These are phyloP conservation scores for Sciurus niger DNA, from an alignment of 2,113 vertebrate genomes.

Conservation along the genomic window DNA sequence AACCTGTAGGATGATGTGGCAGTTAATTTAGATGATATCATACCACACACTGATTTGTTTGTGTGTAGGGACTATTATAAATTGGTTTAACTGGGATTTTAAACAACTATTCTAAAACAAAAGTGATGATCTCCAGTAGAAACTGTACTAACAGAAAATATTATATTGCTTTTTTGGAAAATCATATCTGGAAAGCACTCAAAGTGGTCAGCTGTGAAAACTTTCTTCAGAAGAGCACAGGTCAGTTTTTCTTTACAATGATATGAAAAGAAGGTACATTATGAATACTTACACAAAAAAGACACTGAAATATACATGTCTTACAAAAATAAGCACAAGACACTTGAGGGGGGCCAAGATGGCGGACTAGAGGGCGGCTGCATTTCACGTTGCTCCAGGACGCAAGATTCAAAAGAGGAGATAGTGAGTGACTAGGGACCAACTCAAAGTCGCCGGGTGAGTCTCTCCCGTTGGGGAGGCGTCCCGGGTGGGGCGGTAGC, in stretches of 20 bases:
- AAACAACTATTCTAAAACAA: slow-evolving; percentile 20
- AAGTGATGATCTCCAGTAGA: neutral
- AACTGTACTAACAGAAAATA: slow-evolving; percentile 6
- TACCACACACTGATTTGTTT: neutral
- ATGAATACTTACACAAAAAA: neutral
- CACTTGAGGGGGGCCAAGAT: too few relatives aligned
- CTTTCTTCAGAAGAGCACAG: slow-evolving; percentile 41
- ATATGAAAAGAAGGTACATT: neutral
- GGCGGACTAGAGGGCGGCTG: too few relatives aligned
- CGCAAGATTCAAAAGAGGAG: too few relatives aligned
- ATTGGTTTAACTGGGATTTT: neutral
- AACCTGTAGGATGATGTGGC: neutral
- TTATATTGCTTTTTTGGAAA: slow-evolving; percentile 7
- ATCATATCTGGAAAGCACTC: neutral
- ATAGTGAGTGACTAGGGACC: too few relatives aligned
- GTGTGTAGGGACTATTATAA: neutral
- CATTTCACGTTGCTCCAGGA: too few relatives aligned
- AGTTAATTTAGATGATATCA: neutral
- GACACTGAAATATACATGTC: neutral
- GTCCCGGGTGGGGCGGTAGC: too few relatives aligned
- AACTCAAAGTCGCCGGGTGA: too few relatives aligned
- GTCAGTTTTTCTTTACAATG: slow-evolving; percentile 44
- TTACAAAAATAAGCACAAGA: neutral
- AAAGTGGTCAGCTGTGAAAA: slow-evolving; percentile 28
- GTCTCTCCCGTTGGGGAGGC: too few relatives aligned